These are phyloP conservation scores for Agrenia bidenticulata DNA, from an alignment of 2,888 invertebrate species.

Conservation along the genomic window DNA sequence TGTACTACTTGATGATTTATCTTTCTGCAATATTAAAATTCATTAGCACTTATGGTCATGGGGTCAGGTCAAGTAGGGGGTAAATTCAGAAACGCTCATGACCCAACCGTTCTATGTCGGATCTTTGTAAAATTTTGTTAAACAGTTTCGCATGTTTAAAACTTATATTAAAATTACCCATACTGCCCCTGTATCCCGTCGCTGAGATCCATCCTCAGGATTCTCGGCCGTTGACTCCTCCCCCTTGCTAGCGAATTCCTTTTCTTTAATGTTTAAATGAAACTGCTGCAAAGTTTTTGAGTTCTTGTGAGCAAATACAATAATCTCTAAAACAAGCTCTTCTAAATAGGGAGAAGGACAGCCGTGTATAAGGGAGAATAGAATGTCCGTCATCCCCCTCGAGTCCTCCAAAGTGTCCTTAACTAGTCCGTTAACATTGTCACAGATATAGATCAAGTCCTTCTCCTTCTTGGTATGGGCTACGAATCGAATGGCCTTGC, in stretches of 20 bases:
- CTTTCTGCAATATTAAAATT: no score
- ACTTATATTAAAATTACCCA: background rate
- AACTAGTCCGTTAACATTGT: background rate
- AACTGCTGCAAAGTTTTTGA: conserved; percentile 2
- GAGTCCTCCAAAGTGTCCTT: background rate
- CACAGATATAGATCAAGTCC: conserved; percentile 16
- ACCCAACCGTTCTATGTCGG: no score
- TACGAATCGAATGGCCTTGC: background rate
- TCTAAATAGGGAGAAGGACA: conserved; percentile 5
- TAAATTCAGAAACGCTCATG: no score
- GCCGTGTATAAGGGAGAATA: background rate
- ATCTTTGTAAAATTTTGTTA: no score
- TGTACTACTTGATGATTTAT: no score
- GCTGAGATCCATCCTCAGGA: background rate
- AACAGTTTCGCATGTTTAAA: no score
- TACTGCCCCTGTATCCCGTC: conserved; percentile 2
- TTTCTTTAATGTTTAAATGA: background rate
- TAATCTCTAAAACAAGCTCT: background rate
- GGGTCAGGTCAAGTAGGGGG: no score
- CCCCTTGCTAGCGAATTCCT: background rate
- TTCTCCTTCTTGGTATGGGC: conserved; percentile 11
- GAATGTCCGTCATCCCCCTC: background rate
- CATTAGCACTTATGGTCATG: no score
- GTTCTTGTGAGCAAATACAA: conserved; percentile 11
- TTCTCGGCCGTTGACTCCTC: background rate